Evolutionary conservation across 2,113 vertebrate species (phyloP).

Genomic region (Pelvicachromis taeniatus): DNA sequence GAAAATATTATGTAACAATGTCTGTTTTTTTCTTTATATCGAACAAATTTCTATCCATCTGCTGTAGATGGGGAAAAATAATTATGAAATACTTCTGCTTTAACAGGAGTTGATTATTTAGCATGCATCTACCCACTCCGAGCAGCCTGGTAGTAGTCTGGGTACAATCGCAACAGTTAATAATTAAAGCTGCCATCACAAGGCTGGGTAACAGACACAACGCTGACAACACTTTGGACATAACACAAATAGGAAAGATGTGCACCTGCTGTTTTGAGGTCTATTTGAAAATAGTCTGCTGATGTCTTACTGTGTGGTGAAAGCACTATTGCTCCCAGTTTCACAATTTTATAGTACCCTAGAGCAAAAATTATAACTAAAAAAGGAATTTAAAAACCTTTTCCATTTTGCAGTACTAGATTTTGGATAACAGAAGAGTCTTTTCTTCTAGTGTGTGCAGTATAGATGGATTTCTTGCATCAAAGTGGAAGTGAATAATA

Average conservation of each 20-base stretch:
- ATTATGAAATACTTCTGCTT: neutral
- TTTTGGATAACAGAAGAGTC: neutral
- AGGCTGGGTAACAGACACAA: neutral
- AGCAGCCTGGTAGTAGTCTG: neutral
- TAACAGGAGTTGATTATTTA: neutral
- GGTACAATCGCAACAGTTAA: neutral
- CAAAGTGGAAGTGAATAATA: neutral
- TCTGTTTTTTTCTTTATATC: neutral
- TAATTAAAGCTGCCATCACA: neutral
- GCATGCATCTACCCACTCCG: neutral
- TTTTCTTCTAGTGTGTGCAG: neutral
- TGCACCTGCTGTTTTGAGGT: neutral
- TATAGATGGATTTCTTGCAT: neutral
- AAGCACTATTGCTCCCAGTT: neutral
- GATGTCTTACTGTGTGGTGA: neutral
- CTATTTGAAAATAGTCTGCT: neutral
- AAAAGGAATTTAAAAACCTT: neutral
- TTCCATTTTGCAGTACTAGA: neutral
- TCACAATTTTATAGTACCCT: neutral
- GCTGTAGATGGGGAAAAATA: neutral
- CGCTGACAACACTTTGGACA: neutral
- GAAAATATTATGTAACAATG: neutral
- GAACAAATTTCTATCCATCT: neutral
- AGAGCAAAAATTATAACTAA: neutral
- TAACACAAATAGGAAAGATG: neutral